Base-by-base conservation (phyloP, 2,888 invertebrate genomes). In the Cerceris rybyensis region DNA sequence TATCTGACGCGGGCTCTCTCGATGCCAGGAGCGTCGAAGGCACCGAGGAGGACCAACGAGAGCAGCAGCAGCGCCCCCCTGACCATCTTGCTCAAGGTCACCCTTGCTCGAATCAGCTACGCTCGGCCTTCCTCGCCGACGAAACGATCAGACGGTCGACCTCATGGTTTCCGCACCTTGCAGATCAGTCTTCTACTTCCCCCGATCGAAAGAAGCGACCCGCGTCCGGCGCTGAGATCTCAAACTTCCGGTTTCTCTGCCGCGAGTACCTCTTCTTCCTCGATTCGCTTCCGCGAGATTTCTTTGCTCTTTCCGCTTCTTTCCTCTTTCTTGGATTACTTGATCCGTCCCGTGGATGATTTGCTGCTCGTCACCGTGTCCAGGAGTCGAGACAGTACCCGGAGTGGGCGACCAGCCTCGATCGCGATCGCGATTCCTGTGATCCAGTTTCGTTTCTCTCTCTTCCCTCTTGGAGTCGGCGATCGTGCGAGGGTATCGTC, bases 1-100 rank as follows among this genome's bases (percentile, higher is more conserved):
- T 79, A 79, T 11, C 74, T 72, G 59, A 85, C 72, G 28, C 75
- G 80, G 60, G 71, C 64, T 80, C 87, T 80, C 78, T 82, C 71
- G 86, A 81, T 82, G 85, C 81, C 86, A 13, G 90, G 90, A 43
- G 83, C 88, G 81, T 90, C 89, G 80, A 91, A 90, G 71, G 90
- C 91, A 78, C 90, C 92, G 75, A 90, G 82, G 71, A 90, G 86
- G 66, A 91, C 85, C 86, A 91, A 80, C 78, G 87, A 84, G 77
- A 90, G 80, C 75, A 90, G 80, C 43, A 91, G 79, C 70, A 91
- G 80, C 84, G 88, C 86, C 88, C 91, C 89, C 84, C 88, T 89
- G 82, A 91, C 88, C 90, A 91, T 92, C 71, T 87, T 82, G 79
- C 70, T 80, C 85, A 87, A 87, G 85, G 86, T 85, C 86, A 75